Evolutionary conservation across 2,797 vertebrate genomes (phyloP).

Genomic region (Steatocranus sp.): DNA sequence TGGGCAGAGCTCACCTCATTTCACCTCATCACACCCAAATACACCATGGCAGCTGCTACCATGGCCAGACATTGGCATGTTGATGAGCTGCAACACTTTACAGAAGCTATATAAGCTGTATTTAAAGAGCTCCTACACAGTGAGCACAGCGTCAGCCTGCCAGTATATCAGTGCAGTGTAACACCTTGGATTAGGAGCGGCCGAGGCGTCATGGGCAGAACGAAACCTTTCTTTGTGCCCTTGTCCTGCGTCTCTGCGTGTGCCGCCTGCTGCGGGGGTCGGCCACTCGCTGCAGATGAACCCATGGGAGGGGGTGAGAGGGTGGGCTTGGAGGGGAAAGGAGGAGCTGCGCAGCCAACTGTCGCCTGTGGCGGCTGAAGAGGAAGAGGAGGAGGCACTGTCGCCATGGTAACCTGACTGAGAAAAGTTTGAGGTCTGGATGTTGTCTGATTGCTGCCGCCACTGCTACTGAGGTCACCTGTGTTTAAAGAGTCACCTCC

Average conservation of each 20-base stretch:
- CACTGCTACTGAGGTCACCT: slow-evolving; percentile 35
- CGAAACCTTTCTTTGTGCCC: slow-evolving; percentile 70
- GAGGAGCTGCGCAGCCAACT: slow-evolving; percentile 44
- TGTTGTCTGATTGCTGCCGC: slow-evolving; percentile 44
- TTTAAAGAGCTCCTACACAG: slow-evolving; percentile 3
- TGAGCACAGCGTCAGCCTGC: not conserved
- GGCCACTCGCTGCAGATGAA: slow-evolving; percentile 48
- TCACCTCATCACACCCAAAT: slow-evolving; percentile 61
- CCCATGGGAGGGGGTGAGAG: slow-evolving; percentile 37
- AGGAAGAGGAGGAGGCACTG: slow-evolving; percentile 42
- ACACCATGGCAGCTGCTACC: slow-evolving; percentile 53
- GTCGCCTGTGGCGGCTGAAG: slow-evolving; percentile 41
- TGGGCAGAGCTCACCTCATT: slow-evolving; percentile 55
- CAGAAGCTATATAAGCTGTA: slow-evolving; percentile 1
- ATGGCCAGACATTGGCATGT: slow-evolving; percentile 8
- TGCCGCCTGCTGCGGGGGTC: slow-evolving; percentile 51
- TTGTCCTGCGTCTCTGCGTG: slow-evolving; percentile 49
- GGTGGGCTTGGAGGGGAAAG: slow-evolving; percentile 28
- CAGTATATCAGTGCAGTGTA: slow-evolving; percentile 15
- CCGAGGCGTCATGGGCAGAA: slow-evolving; percentile 70
- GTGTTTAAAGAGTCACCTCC: slow-evolving; percentile 48
- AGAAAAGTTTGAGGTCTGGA: slow-evolving; percentile 64
- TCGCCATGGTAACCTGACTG: slow-evolving; percentile 63
- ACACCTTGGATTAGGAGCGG: slow-evolving; percentile 74
- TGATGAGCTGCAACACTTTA: slow-evolving; percentile 33